A percentile compares a stretch with the other conserved stretches of the same genome.
Conservation (phyloP, 2,888 invertebrate genomes). For the Chymomyza caudatula region DNA sequence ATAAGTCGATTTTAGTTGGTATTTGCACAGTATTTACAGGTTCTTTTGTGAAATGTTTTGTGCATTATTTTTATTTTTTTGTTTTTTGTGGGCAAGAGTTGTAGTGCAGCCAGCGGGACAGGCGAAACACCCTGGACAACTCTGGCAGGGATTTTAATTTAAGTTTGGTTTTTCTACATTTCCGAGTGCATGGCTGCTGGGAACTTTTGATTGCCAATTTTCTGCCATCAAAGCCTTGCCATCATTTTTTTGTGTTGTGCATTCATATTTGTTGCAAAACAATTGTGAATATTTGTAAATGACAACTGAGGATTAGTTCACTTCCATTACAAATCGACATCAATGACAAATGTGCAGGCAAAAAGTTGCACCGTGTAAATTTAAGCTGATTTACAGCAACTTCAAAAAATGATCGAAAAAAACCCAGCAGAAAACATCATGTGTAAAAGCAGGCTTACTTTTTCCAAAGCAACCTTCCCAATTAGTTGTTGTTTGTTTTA, state of each 20-base stretch:
- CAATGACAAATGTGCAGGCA: background rate
- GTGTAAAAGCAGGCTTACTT: background rate
- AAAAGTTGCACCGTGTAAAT: background rate
- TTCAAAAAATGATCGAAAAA: background rate
- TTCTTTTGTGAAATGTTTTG: background rate
- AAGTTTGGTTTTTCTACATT: background rate
- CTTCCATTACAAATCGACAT: background rate
- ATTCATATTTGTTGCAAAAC: background rate
- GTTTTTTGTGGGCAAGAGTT: too few species aligned
- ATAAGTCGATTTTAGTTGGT: background rate
- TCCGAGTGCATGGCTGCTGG: background rate
- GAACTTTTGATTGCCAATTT: background rate
- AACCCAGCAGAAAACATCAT: too few species aligned
- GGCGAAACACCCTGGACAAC: background rate
- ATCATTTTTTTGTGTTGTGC: too few species aligned
- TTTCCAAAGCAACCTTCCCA: background rate
- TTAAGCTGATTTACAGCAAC: background rate
- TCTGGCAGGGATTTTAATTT: background rate
- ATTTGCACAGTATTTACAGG: background rate
- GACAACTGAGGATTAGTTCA: background rate
- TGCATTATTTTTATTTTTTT: background rate
- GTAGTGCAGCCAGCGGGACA: background rate
- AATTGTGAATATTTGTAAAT: background rate
- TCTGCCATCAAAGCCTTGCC: background rate
- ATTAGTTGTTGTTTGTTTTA: too few species aligned